These are phyloP conservation scores for Rallus limicola DNA, from an alignment of 2,113 vertebrate genomes.

Conservation along the genomic window DNA sequence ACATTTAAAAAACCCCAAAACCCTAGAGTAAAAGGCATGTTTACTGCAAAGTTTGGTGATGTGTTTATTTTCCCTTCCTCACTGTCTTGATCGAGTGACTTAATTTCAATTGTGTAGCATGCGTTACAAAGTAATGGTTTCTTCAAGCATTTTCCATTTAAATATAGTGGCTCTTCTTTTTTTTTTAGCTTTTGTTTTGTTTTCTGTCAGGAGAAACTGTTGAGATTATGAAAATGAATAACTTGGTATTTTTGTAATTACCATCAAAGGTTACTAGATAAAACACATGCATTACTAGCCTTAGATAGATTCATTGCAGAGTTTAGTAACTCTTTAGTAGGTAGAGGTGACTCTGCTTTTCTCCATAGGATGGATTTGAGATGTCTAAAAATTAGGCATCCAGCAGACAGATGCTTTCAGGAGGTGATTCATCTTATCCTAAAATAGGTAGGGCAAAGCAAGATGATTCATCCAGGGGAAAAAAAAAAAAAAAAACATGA, in stretches of 20 bases:
- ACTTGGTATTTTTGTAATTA: not conserved
- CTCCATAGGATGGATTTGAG: not conserved
- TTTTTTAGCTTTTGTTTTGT: not conserved
- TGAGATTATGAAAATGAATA: not conserved
- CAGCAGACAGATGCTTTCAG: not conserved
- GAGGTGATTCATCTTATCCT: conserved; percentile 49
- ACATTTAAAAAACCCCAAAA: not conserved
- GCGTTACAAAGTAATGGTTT: not conserved
- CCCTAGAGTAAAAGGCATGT: not conserved
- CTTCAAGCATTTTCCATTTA: not conserved
- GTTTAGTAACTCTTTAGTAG: not conserved
- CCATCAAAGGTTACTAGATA: not conserved
- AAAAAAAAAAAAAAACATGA: not conserved
- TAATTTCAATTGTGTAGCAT: not conserved
- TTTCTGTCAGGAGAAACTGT: not conserved
- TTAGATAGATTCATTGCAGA: not conserved
- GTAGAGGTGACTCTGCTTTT: not conserved
- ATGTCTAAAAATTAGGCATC: conserved; percentile 4
- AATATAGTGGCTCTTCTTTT: not conserved
- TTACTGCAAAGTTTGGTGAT: not conserved
- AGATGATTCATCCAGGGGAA: conserved; percentile 36
- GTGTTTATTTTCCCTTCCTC: not conserved
- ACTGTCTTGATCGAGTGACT: not conserved
- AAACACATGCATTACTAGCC: not conserved
- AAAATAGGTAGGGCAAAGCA: not conserved